Base-by-base conservation (phyloP, 53 echinoderm and acorn worm species). In the Patiria pectinifera region DNA sequence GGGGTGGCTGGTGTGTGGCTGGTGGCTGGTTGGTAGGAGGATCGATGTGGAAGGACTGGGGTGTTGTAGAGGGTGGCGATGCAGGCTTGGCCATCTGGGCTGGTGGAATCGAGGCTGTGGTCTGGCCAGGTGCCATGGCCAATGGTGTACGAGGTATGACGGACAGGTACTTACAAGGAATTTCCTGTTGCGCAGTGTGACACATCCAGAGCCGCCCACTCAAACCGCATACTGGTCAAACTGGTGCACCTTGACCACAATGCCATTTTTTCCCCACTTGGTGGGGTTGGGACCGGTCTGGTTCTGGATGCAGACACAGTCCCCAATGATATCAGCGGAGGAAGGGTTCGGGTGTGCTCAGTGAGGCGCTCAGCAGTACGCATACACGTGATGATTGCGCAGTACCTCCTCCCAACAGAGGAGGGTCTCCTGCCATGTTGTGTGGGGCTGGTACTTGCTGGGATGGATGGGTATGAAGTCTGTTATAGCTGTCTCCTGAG, bases 211-310 rank as follows among this genome's bases (percentile, higher is more conserved):
- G 59, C 94, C 91, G 76, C 91, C 94, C 24, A 94, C 85, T 48
- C 91, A 45, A 3, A 94, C 81, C 4, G 92, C 87, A 71, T 92
- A 94, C 35, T 94, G 92, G 86, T 94, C 94, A 69, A 94, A 94
- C 70, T 94, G 94, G 62, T 89, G 92, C 13, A 94, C 94, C 77
- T 94, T 92, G 18, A 92, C 59, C 59, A 94, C 83, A 35, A 84
- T 84, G 4, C 94, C 87, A 9, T 87, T 94, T 82, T 92, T 92
- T 84, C 83, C 94, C 94, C 94, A 94, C 53, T 94, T 94, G 75
- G 44, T 86, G 44, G 94, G 94, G 83, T 94, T 47, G 7, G 76
- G 83, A 3, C 92, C 92, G 2, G 78, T 90, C 84, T 93, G 93
- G 35, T 93, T 93, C 78, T 93, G 93, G 47, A 90, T 90, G 35